Evolutionary conservation across 2,888 invertebrate species (phyloP), one percentile per base, ranked within the genome.

Genomic region (Anthrax anthrax): DNA sequence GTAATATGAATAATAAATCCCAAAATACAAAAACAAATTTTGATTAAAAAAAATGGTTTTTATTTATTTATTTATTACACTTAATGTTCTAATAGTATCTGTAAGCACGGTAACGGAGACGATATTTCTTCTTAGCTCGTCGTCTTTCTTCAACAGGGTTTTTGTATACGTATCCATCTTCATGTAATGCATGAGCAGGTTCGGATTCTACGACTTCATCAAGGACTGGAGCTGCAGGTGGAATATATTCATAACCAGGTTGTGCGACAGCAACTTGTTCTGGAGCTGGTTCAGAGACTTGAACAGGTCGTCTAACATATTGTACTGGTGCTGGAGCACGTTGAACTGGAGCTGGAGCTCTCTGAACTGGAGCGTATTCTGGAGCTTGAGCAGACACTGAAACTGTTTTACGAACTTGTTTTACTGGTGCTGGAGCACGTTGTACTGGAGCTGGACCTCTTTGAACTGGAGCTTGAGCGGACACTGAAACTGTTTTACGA

Each of bases 71-170:
- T n/a, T n/a, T n/a, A n/a, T n/a, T n/a, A n/a, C n/a, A n/a, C n/a
- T n/a, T n/a, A n/a, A n/a, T n/a, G n/a, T n/a, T n/a, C 23, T 6
- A 6, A 6, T 23, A 23, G 23, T 23, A 8, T 23, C 23, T 23
- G 23, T 23, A 23, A 6, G 8, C 23, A 23, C 23, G 23, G 23
- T 44, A 44, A 19, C 44, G 44, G 12, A 19, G 43, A 14, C 44
- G 39, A 19, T 44, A 19, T 1, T 34, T 32, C n/a, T 32, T 6
- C 23, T 40, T 19, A 17, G 27, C 36, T 23, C 44, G 39, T 18
- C 44, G 39, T 9, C 38, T 37, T 37, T 37, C 43, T 44, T 44
- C 44, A 44, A 38, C 32, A 12, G 39, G 39, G 12, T 39, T 39
- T 5, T 44, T 44, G 39, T 44, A 44, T 9, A 6, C 10, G 39